These are phyloP conservation scores for Alaudala cheleensis DNA, from an alignment of 2,113 vertebrate genomes.

Conservation along the genomic window DNA sequence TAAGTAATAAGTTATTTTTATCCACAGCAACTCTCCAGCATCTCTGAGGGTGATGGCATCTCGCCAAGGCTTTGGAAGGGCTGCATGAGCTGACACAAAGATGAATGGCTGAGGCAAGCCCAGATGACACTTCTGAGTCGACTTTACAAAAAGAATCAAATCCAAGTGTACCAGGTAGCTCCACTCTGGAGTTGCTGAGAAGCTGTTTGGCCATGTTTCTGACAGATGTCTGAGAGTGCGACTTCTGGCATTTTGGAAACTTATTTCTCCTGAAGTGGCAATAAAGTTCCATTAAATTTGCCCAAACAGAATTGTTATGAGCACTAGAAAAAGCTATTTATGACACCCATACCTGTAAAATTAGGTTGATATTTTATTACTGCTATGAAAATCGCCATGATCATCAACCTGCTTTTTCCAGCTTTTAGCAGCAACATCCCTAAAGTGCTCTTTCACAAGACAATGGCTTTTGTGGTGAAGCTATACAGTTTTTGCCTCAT, in stretches of 20 bases:
- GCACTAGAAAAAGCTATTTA: background rate
- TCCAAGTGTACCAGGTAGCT: background rate
- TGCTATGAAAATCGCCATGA: background rate
- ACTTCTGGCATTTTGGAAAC: background rate
- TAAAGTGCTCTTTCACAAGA: background rate
- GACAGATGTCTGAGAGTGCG: background rate
- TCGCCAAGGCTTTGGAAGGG: background rate
- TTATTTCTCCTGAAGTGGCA: background rate
- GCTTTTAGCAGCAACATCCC: background rate
- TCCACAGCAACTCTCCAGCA: conserved; percentile 6
- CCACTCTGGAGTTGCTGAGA: background rate
- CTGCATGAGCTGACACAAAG: background rate
- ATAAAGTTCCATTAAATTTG: background rate
- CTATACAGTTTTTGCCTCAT: background rate
- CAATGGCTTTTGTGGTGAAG: background rate
- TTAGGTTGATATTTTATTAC: background rate
- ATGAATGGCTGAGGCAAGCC: conserved; percentile 15
- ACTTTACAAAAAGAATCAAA: background rate
- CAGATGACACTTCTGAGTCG: background rate
- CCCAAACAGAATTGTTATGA: background rate
- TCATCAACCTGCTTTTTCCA: background rate
- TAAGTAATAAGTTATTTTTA: conserved; percentile 49
- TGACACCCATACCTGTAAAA: background rate
- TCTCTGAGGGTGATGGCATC: conserved; percentile 11
- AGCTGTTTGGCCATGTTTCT: background rate